Base-by-base conservation (phyloP, 2,113 vertebrate genomes). In the Plectropomus leopardus region DNA sequence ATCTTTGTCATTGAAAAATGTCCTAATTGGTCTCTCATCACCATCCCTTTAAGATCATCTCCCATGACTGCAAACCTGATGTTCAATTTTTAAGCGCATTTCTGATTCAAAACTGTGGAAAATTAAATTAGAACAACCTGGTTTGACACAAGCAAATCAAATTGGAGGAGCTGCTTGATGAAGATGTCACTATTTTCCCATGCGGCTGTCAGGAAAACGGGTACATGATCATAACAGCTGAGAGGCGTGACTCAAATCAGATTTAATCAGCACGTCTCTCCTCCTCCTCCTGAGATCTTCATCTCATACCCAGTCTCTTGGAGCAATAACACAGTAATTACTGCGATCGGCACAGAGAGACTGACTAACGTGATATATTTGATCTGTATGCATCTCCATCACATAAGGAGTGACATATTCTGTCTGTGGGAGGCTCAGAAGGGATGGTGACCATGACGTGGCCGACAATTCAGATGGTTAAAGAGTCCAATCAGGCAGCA, bases 101-200 rank as follows among this genome's bases (percentile, higher is more conserved):
- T 67, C 53, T 68, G 54, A 80, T 74, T 80, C 17, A 40, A 64
- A 77, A 23, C 57, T 16, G 68, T 11, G 57, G 57, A 36, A 82
- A 74, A 80, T 88, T 21, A 1, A 86, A 90, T 86, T 76, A 80
- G 61, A 68, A 26, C 14, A 58, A 69, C 60, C 55, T 74, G 5
- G 11, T 83, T 89, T 83, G 69, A 85, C 82, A 76, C 30, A 9
- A 55, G 66, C 23, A 50, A 68, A 78, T 86, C 42, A 23, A 66
- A 84, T 77, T 21, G 61, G 32, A 72, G 67, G 17, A 55, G 57
- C 51, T 53, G 28, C 58, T 70, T 42, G 73, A 86, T 76, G 16
- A 48, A 84, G 87, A 89, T 45, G 84, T 87, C 86, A 58, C 47
- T 51, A 7, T 40, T 72, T 66, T 79, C 53, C 74, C 63, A 68